Conservation (phyloP, 1,140 invertebrate genomes). For the Ceratosolen fusciceps region DNA sequence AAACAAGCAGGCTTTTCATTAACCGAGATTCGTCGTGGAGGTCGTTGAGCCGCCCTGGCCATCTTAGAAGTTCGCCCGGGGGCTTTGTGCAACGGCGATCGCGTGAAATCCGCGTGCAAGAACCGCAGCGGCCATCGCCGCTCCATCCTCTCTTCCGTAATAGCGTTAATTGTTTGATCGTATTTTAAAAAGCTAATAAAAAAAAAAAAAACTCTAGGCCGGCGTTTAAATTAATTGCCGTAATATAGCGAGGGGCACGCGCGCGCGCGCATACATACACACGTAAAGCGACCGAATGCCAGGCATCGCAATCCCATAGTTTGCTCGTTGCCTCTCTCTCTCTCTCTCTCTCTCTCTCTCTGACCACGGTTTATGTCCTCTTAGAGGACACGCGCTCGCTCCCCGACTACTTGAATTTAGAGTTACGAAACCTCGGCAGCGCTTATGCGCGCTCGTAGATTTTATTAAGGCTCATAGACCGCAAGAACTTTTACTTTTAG, state of each 20-base stretch:
- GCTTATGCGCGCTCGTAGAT: constrained; percentile 17
- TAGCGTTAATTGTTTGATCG: too few relatives aligned
- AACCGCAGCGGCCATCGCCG: constrained; percentile 16
- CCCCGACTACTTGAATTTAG: constrained; percentile 25
- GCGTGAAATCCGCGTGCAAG: constrained; percentile 13
- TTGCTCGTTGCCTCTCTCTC: background rate
- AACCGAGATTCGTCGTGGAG: background rate
- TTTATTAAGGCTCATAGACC: constrained; percentile 38
- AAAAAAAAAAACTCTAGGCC: background rate
- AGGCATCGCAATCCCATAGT: too few relatives aligned
- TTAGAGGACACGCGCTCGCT: background rate
- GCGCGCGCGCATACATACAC: background rate
- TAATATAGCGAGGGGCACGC: background rate
- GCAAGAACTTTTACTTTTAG: constrained; percentile 44
- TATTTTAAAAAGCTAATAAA: constrained; percentile 46
- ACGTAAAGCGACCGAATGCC: too few relatives aligned
- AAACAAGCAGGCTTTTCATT: constrained; percentile 40
- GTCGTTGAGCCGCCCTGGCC: background rate
- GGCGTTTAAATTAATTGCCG: constrained; percentile 48
- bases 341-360: background rate
- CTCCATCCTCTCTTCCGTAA: too few relatives aligned
- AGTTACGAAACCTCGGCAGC: constrained; percentile 37
- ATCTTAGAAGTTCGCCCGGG: constrained; percentile 11
- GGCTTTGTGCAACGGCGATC: background rate
- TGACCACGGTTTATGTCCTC: background rate